phyloP scores from a whole-genome alignment of 2,888 invertebrate genomes.

The Dryadula phaetusa region DNA sequence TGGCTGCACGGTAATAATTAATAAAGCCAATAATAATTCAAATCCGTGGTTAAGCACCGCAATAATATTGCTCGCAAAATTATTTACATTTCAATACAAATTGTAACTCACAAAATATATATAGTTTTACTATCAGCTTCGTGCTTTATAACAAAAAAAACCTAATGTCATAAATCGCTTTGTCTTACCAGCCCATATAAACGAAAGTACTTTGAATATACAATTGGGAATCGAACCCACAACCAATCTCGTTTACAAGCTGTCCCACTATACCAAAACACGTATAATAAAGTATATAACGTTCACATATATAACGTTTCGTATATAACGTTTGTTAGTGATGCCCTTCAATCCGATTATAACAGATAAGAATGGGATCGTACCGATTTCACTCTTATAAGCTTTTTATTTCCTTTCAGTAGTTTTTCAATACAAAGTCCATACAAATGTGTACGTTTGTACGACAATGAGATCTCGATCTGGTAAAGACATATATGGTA shows the following conservation, averaged over 20 bases:
- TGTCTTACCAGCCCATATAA: too few relatives aligned
- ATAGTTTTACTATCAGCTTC: too few relatives aligned
- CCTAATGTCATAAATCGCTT: too few relatives aligned
- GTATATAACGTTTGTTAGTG: slow-evolving; percentile 34
- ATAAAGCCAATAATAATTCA: not conserved
- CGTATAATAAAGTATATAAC: too few relatives aligned
- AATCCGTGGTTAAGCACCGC: not conserved
- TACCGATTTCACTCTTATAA: slow-evolving; percentile 20
- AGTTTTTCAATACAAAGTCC: slow-evolving; percentile 13
- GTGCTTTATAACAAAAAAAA: too few relatives aligned
- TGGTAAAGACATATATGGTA: not conserved
- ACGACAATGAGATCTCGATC: too few relatives aligned
- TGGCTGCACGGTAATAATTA: not conserved
- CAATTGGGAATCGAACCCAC: too few relatives aligned
- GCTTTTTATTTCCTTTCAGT: slow-evolving; percentile 17
- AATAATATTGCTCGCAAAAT: not conserved
- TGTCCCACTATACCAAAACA: too few relatives aligned
- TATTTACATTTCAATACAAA: not conserved
- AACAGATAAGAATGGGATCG: slow-evolving; percentile 24
- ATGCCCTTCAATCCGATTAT: slow-evolving; percentile 25
- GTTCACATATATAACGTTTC: too few relatives aligned
- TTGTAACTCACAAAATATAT: slow-evolving; percentile 23
- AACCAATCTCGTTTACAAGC: too few relatives aligned
- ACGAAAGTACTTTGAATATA: too few relatives aligned
- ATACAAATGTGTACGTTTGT: not conserved